These are phyloP conservation scores for Drosophila ambigua DNA, from an alignment of 1,140 invertebrate species.

Conservation along the genomic window DNA sequence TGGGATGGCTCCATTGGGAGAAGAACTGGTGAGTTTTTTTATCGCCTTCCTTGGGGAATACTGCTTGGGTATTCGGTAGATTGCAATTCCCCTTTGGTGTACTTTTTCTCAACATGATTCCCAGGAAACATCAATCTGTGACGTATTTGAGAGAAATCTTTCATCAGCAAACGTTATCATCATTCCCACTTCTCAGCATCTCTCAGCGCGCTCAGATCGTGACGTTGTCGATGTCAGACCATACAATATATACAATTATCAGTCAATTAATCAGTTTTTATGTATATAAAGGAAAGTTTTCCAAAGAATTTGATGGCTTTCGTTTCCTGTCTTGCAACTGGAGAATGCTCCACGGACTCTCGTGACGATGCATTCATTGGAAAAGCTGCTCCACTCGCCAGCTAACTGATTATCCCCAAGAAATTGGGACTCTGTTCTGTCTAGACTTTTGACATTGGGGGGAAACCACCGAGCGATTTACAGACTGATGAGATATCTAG, in stretches of 20 bases:
- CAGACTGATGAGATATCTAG: constrained; percentile 16
- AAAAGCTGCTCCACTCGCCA: not conserved
- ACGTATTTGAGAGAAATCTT: constrained; percentile 13
- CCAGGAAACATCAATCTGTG: not conserved
- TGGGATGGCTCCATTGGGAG: constrained; percentile 1
- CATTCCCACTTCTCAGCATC: constrained; percentile 16
- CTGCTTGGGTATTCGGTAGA: too few species aligned
- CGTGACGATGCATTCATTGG: not conserved
- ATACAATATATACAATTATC: constrained; percentile 19
- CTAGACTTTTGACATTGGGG: constrained; percentile 8
- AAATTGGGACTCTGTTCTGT: constrained; percentile 4
- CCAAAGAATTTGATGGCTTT: constrained; percentile 10
- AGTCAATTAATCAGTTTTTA: constrained; percentile 7
- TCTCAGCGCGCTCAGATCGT: not conserved
- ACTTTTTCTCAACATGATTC: not conserved
- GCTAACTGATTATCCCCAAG: constrained; percentile 28
- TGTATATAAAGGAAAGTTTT: constrained; percentile 38
- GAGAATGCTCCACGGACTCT: not conserved
- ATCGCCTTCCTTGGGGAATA: not conserved
- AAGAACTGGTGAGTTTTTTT: too few species aligned
- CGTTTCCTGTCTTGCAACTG: constrained; percentile 16
- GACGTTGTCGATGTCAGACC: constrained; percentile 25
- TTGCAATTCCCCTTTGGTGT: not conserved
- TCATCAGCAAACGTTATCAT: constrained; percentile 6
- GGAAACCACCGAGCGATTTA: constrained; percentile 13